phyloP scores from a whole-genome alignment of 2,888 invertebrate species.

The Cosmopolites sordidus region DNA sequence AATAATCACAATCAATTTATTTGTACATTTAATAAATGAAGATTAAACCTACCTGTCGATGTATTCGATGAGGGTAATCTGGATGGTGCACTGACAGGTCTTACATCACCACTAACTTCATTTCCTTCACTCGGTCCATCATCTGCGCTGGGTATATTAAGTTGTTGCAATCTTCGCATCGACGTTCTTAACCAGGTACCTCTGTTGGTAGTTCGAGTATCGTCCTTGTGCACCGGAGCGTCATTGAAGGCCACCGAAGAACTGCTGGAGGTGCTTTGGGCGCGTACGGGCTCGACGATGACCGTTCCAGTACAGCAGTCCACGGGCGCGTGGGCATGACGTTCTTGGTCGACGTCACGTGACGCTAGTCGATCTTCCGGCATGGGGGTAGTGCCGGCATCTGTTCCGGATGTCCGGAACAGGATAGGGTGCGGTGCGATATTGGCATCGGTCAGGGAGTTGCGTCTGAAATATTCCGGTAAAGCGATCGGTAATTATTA shows the following conservation, averaged over 20 bases:
- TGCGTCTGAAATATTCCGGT: conserved; percentile 15
- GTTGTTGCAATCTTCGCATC: conserved; percentile 54
- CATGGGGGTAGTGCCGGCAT: conserved; percentile 3
- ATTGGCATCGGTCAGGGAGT: conserved; percentile 18
- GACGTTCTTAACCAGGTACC: conserved; percentile 53
- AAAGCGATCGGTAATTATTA: too few relatives aligned
- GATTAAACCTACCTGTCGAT: conserved; percentile 13
- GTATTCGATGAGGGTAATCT: conserved; percentile 29
- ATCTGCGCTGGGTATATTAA: conserved; percentile 48
- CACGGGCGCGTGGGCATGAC: conserved; percentile 39
- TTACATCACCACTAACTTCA: conserved; percentile 21
- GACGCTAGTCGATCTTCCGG: conserved; percentile 4
- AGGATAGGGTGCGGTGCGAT: conserved; percentile 31
- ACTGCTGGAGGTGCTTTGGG: conserved; percentile 25
- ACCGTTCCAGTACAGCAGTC: conserved; percentile 43
- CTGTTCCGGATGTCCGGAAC: conserved; percentile 36
- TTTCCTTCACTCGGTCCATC: conserved; percentile 11
- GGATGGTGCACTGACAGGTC: conserved; percentile 46
- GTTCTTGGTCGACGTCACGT: conserved; percentile 27
- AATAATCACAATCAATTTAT: too few relatives aligned
- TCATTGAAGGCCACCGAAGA: conserved; percentile 31
- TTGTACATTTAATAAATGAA: too few relatives aligned
- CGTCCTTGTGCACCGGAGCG: conserved; percentile 30
- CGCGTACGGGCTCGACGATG: conserved; percentile 36
- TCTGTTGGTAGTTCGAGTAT: conserved; percentile 15